phyloP scores from a whole-genome alignment of 2,888 invertebrate genomes.

The Netelia fuscicornis region DNA sequence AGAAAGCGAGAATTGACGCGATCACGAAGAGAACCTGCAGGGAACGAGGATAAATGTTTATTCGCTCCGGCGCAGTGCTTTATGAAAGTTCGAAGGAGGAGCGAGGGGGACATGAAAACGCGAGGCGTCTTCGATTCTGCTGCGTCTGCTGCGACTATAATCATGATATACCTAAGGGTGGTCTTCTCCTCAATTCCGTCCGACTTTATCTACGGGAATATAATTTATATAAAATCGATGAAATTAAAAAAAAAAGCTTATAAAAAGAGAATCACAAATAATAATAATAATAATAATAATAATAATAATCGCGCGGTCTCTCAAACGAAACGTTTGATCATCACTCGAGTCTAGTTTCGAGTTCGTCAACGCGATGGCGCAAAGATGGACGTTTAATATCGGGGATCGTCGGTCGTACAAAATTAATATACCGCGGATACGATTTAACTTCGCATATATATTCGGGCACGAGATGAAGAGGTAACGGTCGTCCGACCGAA shows the following conservation, averaged over 20 bases:
- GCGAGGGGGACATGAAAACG: not conserved
- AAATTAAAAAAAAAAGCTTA: constrained; percentile 7
- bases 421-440: constrained; percentile 81
- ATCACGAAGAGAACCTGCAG: constrained; percentile 49
- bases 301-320: constrained; percentile 38
- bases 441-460: constrained; percentile 78
- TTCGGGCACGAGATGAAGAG: constrained; percentile 48
- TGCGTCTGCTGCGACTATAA: not conserved
- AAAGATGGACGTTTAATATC: constrained; percentile 76
- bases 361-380: constrained; percentile 51
- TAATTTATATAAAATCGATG: not conserved
- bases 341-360: not conserved
- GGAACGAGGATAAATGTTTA: constrained; percentile 61
- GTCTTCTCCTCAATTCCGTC: not conserved
- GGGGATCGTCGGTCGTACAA: constrained; percentile 70
- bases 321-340: constrained; percentile 43
- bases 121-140: constrained; percentile 20
- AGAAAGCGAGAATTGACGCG: constrained; percentile 52
- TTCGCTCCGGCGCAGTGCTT: constrained; percentile 44
- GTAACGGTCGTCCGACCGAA: constrained; percentile 55
- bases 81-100: constrained; percentile 35
- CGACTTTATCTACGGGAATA: not conserved
- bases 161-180: not conserved
- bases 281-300: constrained; percentile 39
- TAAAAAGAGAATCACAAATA: constrained; percentile 36